Conservation (phyloP, 2,888 invertebrate species). For the Cephus spinipes region DNA sequence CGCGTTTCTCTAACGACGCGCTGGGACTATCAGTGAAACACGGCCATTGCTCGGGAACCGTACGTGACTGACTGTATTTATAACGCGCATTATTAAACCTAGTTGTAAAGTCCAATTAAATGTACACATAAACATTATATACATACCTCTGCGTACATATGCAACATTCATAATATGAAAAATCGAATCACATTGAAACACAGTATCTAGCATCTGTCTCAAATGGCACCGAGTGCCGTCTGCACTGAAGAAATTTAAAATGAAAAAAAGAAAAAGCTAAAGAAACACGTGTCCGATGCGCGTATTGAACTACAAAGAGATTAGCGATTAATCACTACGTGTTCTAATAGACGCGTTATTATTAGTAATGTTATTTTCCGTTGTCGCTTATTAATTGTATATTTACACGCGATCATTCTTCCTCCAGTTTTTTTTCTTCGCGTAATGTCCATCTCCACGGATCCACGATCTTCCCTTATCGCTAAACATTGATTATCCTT, state of each 20-base stretch:
- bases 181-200: neutral
- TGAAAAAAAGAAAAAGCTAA: neutral
- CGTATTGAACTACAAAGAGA: neutral
- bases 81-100: conserved; percentile 11
- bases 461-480: neutral
- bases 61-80: conserved; percentile 13
- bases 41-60: neutral
- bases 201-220: neutral
- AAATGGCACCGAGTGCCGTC: neutral
- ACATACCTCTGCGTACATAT: neutral
- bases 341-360: neutral
- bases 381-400: neutral
- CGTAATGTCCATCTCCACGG: neutral
- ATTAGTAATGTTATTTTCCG: neutral
- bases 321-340: neutral
- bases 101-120: conserved; percentile 1
- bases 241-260: neutral
- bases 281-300: neutral
- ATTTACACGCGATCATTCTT: neutral
- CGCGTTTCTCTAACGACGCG: no score
- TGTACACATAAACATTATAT: neutral
- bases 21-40: neutral
- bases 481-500: neutral
- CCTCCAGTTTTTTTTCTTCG: neutral
- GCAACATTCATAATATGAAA: neutral